Evolutionary conservation across 2,113 vertebrate species (phyloP).

Genomic region (Semnornis frantzii): DNA sequence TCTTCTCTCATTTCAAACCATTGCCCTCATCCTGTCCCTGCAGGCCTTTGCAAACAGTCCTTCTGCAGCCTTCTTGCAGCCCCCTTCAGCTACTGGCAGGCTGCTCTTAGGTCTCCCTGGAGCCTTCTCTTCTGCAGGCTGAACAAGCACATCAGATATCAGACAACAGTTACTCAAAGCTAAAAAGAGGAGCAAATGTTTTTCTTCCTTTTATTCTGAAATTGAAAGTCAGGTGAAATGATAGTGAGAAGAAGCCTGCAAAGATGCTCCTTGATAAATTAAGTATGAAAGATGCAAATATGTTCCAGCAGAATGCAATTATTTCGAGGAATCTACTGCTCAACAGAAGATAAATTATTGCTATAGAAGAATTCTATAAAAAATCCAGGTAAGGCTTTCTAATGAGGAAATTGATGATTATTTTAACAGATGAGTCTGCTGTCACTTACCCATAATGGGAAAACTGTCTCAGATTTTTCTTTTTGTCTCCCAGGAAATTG

Average conservation of each 20-base stretch:
- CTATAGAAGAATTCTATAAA: slow-evolving; percentile 25
- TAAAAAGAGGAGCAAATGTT: not conserved
- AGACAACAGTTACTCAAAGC: not conserved
- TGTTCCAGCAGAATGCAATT: not conserved
- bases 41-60: too few species aligned
- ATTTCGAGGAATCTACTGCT: not conserved
- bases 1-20: too few species aligned
- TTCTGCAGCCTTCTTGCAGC: too few species aligned
- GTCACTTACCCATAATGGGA: slow-evolving; percentile 7
- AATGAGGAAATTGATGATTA: slow-evolving; percentile 39
- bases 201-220: not conserved
- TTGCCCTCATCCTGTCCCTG: too few species aligned
- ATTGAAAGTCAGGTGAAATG: not conserved
- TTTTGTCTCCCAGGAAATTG: slow-evolving; percentile 49
- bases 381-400: not conserved
- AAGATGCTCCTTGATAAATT: not conserved
- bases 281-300: not conserved
- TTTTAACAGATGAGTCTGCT: slow-evolving; percentile 38
- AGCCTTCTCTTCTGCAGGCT: too few species aligned
- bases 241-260: not conserved
- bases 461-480: slow-evolving; percentile 19
- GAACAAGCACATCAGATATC: not conserved
- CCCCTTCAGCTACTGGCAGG: too few species aligned
- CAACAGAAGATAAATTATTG: slow-evolving; percentile 14
- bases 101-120: too few species aligned